Percentiles rank a stretch among this genome's conserved stretches.
These are phyloP conservation scores for Diachasmimorpha longicaudata DNA, from an alignment of 1,140 invertebrate species.

Conservation along the genomic window DNA sequence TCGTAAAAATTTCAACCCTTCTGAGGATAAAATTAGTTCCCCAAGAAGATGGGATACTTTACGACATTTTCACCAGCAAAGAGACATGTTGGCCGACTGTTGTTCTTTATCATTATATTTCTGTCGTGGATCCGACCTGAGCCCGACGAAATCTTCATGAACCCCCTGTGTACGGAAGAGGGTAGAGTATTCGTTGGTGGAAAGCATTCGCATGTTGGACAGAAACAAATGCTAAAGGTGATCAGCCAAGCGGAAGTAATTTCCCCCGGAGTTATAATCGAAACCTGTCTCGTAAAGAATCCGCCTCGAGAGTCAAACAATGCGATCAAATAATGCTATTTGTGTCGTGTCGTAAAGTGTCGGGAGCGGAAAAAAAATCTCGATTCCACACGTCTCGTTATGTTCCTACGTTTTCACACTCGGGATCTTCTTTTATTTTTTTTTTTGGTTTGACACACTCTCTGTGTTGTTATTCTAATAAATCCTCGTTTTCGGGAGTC, in stretches of 20 bases:
- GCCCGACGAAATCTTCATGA: neutral
- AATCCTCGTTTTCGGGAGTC: constrained; percentile 41
- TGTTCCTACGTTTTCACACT: constrained; percentile 13
- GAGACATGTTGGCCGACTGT: neutral
- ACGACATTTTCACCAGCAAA: neutral
- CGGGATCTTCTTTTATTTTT: constrained; percentile 18
- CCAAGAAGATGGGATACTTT: neutral
- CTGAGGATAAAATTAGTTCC: neutral
- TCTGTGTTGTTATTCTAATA: constrained; percentile 42
- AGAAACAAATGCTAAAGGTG: constrained; percentile 50
- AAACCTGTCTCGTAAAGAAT: constrained; percentile 46
- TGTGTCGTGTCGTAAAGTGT: constrained; percentile 43
- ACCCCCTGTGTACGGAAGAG: constrained; percentile 4
- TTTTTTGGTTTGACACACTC: constrained; percentile 8
- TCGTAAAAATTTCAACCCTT: neutral
- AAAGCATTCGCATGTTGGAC: neutral
- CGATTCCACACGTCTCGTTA: constrained; percentile 10
- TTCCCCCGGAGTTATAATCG: constrained; percentile 34
- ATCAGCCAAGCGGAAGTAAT: constrained; percentile 51
- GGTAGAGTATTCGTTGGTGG: neutral
- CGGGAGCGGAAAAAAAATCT: constrained; percentile 22
- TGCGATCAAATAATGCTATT: constrained; percentile 43
- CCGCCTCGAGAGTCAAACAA: constrained; percentile 40
- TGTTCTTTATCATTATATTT: constrained; percentile 12
- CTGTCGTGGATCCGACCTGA: neutral